Evolutionary conservation across 2,113 vertebrate genomes (phyloP).

Genomic region (Alexandromys fortis): DNA sequence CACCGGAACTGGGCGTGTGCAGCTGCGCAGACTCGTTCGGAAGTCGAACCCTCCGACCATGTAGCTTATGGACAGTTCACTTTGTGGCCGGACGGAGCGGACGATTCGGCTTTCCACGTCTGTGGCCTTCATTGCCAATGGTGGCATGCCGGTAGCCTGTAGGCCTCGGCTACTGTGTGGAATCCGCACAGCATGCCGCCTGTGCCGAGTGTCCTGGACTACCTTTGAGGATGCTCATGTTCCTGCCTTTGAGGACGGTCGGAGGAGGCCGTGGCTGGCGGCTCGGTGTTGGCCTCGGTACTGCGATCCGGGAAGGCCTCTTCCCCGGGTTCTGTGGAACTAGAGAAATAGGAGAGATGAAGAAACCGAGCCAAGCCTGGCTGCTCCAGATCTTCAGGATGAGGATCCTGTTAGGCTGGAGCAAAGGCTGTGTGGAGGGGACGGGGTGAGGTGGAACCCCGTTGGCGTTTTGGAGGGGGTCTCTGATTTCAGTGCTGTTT

Average conservation of each 20-base stretch:
- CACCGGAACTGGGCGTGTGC: background rate
- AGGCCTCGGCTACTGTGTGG: background rate
- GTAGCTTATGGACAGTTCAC: accelerated
- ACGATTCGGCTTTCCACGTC: background rate
- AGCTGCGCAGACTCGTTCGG: background rate
- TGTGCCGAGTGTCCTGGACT: background rate
- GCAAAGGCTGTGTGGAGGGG: background rate
- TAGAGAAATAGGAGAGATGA: background rate
- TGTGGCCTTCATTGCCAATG: background rate
- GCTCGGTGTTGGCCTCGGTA: too few species aligned
- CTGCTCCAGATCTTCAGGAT: background rate
- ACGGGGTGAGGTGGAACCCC: background rate
- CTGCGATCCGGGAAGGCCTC: background rate
- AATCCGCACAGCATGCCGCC: background rate
- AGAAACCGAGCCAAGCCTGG: background rate
- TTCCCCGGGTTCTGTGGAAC: background rate
- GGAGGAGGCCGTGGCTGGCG: background rate
- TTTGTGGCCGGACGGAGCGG: accelerated
- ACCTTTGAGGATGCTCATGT: background rate
- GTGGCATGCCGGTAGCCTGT: background rate
- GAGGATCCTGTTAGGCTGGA: background rate
- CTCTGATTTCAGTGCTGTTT: background rate
- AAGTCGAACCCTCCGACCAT: accelerated
- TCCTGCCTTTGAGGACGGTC: background rate
- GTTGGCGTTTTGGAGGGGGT: background rate